phyloP scores from a whole-genome alignment of 64 coral and sea anemone species.

The Stichodactyla helianthus region DNA sequence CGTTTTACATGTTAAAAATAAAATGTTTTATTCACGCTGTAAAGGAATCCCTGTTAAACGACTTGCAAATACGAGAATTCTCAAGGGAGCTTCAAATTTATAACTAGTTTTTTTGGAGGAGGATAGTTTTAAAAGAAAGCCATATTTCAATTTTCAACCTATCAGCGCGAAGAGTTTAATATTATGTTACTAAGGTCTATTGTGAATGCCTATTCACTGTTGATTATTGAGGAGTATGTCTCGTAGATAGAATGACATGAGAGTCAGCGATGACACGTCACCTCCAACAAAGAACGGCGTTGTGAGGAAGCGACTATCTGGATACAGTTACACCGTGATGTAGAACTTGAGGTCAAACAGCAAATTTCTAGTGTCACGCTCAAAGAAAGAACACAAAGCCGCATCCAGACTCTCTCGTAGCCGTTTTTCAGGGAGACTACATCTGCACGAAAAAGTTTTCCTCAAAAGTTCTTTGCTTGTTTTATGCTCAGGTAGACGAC shows the following conservation, averaged over 20 bases:
- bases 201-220: slow-evolving; percentile 11
- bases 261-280: neutral
- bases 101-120: neutral
- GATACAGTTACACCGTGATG: neutral
- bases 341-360: neutral
- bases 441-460: too few species aligned
- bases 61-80: neutral
- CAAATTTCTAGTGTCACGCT: neutral
- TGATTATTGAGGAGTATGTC: slow-evolving; percentile 5
- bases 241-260: slow-evolving; percentile 3
- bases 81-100: neutral
- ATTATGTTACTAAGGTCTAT: neutral
- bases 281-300: slow-evolving; percentile 3
- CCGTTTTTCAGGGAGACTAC: too few species aligned
- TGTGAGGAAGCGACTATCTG: neutral
- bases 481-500: too few species aligned
- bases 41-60: too few species aligned
- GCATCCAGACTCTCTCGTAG: too few species aligned
- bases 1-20: too few species aligned
- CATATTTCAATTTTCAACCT: neutral
- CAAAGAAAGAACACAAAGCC: too few species aligned
- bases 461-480: too few species aligned
- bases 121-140: neutral
- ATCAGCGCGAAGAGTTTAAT: neutral
- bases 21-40: too few species aligned